Percentiles rank a stretch among this genome's conserved stretches.
These are phyloP conservation scores for Cygnus buccinator DNA, from an alignment of 2,113 vertebrate genomes.

Conservation along the genomic window DNA sequence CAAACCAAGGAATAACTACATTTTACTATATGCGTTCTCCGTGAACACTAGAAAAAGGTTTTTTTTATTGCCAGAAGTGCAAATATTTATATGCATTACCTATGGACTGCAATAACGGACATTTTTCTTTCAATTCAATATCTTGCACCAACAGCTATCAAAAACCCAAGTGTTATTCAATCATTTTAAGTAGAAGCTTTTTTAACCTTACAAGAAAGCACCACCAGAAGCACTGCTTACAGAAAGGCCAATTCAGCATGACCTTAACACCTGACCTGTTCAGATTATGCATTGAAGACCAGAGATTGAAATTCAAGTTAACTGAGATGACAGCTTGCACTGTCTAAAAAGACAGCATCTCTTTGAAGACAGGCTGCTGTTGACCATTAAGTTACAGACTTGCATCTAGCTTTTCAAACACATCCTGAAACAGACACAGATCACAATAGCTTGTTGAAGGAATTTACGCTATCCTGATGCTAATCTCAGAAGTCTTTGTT, in stretches of 20 bases:
- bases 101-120: background rate
- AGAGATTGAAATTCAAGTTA: background rate
- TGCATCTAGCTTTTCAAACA: background rate
- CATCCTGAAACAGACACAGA: background rate
- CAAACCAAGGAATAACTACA: background rate
- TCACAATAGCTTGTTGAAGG: background rate
- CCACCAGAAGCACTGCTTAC: background rate
- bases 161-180: background rate
- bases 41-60: background rate
- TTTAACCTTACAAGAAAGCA: background rate
- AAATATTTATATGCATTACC: background rate
- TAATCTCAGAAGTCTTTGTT: background rate
- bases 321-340: background rate
- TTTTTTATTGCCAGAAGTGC: background rate
- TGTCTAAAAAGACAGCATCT: background rate
- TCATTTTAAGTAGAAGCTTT: background rate
- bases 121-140: background rate
- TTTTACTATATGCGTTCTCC: background rate
- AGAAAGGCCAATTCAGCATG: background rate
- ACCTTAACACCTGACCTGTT: background rate
- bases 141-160: background rate
- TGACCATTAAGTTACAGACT: background rate
- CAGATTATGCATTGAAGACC: background rate
- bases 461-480: no score
- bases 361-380: background rate